Evolutionary conservation across 2,797 vertebrate species (phyloP), one percentile per base, ranked within the genome.

Genomic region (Cynopterus sphinx): DNA sequence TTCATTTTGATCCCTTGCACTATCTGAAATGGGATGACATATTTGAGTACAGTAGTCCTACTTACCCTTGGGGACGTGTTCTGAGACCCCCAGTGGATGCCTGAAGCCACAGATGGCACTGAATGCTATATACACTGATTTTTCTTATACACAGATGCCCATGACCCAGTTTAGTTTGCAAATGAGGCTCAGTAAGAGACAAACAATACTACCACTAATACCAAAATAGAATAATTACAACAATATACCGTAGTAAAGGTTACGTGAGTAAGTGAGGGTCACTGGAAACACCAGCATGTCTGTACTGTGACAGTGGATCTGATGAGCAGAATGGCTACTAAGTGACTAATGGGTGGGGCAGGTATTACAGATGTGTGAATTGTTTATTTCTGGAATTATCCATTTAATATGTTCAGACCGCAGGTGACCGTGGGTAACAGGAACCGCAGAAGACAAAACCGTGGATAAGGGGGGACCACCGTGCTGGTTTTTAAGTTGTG

Each of bases 331-430:
- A 51, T 21, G 73, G 73, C 31, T 13, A n/a, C 19, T 12, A 6
- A 31, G 31, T 33, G 46, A 13, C 31, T 3, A 22, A 22, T 1
- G 19, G 16, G 19, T 2, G 3, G 19, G 16, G 19, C 5, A 2
- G 43, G 43, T 5, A 21, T 11, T 19, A 17, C 21, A 19, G 13
- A 22, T 28, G 13, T 61, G 15, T 13, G 12, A 61, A 61, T 31
- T 61, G 59, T 61, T 61, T 61, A 16, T 61, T 31, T 61, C 59
- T 61, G 17, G 46, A 51, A 75, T 51, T 51, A 21, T 22, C 3
- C 46, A 51, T 75, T 22, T 33, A 75, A 51, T 51, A 13, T 49
- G 13, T 75, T 51, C 73, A 33, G 46, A 75, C 17, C 6, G 17
- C 46, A 51, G 73, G 12, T 51, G 43, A 51, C 31, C 46, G 1